Evolutionary conservation across 2,797 vertebrate species (phyloP).

Genomic region (Phoebastria nigripes): DNA sequence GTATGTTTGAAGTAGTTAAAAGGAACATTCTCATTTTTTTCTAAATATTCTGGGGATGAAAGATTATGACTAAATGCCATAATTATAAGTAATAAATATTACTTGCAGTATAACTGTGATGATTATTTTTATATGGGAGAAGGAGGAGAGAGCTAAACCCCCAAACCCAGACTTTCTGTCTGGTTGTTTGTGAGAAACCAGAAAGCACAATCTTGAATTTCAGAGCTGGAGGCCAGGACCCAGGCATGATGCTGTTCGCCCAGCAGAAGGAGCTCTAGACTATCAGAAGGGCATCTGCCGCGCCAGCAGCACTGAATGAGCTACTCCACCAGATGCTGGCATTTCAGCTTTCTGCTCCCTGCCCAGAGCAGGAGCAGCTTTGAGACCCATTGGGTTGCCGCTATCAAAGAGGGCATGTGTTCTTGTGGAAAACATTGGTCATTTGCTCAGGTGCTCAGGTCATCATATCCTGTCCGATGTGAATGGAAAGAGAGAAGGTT

Average conservation of each 20-base stretch:
- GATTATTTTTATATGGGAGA: neutral
- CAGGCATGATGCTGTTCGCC: neutral
- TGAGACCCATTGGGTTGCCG: neutral
- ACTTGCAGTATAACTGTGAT: neutral
- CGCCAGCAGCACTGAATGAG: neutral
- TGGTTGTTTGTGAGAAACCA: neutral
- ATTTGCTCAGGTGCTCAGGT: neutral
- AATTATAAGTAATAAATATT: neutral
- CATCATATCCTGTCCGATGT: too few species aligned
- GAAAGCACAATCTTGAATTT: neutral
- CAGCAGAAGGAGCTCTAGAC: conserved; percentile 36
- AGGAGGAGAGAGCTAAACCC: neutral
- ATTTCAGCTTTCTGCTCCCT: neutral
- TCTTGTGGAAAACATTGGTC: rapidly evolving
- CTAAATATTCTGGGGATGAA: neutral
- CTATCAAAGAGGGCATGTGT: rapidly evolving
- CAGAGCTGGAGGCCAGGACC: neutral
- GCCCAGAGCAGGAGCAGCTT: neutral
- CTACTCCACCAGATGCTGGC: rapidly evolving
- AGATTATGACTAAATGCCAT: neutral
- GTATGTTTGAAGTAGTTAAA: neutral
- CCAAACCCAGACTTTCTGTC: neutral
- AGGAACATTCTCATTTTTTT: neutral
- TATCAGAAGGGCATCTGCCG: neutral
- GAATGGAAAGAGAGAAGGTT: neutral